These are phyloP conservation scores for Nipponia nippon DNA, from an alignment of 2,113 vertebrate species.

Conservation along the genomic window DNA sequence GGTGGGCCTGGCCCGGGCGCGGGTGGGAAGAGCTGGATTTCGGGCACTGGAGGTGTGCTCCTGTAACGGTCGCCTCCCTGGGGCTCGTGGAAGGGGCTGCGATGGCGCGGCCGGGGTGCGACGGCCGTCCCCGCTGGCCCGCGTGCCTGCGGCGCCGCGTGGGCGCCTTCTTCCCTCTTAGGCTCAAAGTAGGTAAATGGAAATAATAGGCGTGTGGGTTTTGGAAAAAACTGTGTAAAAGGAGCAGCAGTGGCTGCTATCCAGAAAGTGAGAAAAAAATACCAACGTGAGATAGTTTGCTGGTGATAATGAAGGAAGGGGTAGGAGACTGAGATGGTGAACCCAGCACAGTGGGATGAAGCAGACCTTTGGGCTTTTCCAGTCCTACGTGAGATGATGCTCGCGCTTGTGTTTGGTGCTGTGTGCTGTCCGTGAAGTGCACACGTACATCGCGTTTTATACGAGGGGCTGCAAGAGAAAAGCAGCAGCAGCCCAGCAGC, in stretches of 20 bases:
- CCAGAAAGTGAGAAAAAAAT: too few species aligned
- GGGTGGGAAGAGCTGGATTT: accelerated
- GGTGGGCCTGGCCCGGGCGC: accelerated
- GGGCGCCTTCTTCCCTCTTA: not conserved
- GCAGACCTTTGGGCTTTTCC: not conserved
- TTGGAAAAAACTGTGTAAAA: accelerated
- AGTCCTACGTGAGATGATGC: not conserved
- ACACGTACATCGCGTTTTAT: accelerated
- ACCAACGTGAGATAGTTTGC: not conserved
- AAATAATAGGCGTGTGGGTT: accelerated
- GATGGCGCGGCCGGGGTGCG: accelerated
- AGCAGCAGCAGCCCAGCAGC: not conserved
- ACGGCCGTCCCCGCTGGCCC: accelerated
- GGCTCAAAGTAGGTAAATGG: not conserved
- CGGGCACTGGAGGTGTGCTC: accelerated
- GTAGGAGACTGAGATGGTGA: not conserved
- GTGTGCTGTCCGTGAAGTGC: accelerated
- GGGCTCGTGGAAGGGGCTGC: not conserved
- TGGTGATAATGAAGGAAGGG: not conserved
- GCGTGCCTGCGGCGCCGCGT: accelerated
- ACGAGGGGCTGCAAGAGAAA: not conserved
- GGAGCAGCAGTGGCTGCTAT: accelerated
- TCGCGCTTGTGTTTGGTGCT: not conserved
- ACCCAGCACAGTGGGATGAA: not conserved
- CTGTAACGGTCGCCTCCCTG: accelerated